Percentiles rank a stretch among this genome's conserved stretches.
phyloP scores from a whole-genome alignment of 2,888 invertebrate species.

The Parapristionchus giblindavisi region DNA sequence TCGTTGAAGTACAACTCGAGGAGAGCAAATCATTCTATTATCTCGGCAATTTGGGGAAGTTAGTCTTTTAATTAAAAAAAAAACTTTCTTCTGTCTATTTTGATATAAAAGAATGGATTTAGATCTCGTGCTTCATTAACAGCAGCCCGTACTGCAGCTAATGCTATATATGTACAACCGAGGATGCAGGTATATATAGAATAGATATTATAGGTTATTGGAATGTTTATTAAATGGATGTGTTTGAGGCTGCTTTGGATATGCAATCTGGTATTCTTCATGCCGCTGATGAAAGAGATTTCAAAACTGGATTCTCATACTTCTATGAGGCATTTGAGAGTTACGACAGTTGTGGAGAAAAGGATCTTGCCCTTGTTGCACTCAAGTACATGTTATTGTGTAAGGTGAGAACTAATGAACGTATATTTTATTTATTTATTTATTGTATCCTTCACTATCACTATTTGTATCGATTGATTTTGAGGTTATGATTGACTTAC shows the following conservation, averaged over 20 bases:
- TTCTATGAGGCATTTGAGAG: constrained; percentile 97
- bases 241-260: constrained; percentile 93
- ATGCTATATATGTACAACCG: constrained; percentile 98
- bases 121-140: constrained; percentile 87
- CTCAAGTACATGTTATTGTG: constrained; percentile 98
- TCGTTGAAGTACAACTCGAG: constrained; percentile 95
- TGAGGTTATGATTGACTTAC: constrained; percentile 66
- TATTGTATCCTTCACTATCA: neutral
- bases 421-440: neutral
- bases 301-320: constrained; percentile 99
- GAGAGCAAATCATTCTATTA: constrained; percentile 99
- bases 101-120: too few species aligned
- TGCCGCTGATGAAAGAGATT: constrained; percentile 99
- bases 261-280: constrained; percentile 96
- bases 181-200: constrained; percentile 85
- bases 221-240: neutral
- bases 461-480: constrained; percentile 19
- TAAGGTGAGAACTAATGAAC: constrained; percentile 78
- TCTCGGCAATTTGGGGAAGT: constrained; percentile 90
- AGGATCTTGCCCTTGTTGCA: constrained; percentile 88
- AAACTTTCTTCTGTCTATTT: too few species aligned
- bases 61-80: neutral
- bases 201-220: too few species aligned
- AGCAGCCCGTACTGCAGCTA: constrained; percentile 98
- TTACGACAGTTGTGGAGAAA: constrained; percentile 89